These are phyloP conservation scores for Podilymbus podiceps DNA, from an alignment of 2,113 vertebrate species.

Conservation along the genomic window DNA sequence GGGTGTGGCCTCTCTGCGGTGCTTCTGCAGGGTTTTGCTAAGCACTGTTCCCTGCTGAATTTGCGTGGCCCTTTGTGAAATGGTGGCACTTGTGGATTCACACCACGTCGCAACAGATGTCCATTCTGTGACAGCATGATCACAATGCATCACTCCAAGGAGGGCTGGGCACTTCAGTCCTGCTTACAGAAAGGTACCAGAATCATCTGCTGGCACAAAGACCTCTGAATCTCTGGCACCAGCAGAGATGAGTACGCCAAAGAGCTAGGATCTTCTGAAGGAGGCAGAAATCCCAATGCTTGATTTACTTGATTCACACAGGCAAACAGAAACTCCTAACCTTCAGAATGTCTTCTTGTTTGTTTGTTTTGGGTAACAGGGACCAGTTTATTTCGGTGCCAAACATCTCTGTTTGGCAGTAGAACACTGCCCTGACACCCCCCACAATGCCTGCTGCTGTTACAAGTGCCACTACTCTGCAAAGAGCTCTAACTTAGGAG, in stretches of 20 bases:
- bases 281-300: neutral
- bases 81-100: neutral
- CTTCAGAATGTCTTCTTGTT: neutral
- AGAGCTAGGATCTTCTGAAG: neutral
- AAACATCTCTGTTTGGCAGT: neutral
- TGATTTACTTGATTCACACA: neutral
- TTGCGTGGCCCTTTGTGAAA: neutral
- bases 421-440: neutral
- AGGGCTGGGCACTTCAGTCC: neutral
- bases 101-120: neutral
- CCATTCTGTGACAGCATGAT: neutral
- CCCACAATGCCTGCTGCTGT: neutral
- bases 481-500: neutral
- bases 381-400: neutral
- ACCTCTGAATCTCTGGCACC: neutral
- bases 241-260: neutral
- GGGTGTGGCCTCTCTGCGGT: neutral
- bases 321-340: neutral
- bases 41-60: neutral
- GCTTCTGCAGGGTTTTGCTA: rapidly evolving
- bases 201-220: neutral
- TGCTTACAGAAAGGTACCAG: neutral
- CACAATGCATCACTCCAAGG: neutral
- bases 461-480: neutral
- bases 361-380: neutral